Base-by-base conservation (phyloP, 2,888 invertebrate species). In the Chromoteleia sp. region DNA sequence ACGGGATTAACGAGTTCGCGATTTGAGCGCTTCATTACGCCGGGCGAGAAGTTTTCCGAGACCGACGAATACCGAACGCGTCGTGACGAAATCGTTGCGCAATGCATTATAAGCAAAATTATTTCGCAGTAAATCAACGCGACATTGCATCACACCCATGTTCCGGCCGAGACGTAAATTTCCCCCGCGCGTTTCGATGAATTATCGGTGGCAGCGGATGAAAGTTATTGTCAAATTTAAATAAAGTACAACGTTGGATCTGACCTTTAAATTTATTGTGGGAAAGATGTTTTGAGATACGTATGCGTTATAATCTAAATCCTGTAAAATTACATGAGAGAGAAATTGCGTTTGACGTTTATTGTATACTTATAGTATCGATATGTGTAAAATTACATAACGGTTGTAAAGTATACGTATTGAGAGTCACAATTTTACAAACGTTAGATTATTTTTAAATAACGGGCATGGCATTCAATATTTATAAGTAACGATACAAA, bases 151-250 rank as follows among this genome's bases (percentile, higher is more conserved):
- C 75, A 65, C 63, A 36, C 41, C 52, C 30, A 39, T 52, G 17
- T 25, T n/a, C 12, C 10, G 12, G 17, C 6, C 8, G 17, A 29
- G 5, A 48, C 56, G 41, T 65, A 65, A 75, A 67, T 75, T 65
- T 58, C 12, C 58, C 56, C 14, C 29, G 7, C 19, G 41, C 29
- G 25, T 45, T 48, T 10, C 39, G 56, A 65, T 74, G 30, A 71
- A 33, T 59, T 61, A 75, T 58, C 45, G 48, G 7, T 19, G 25
- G 56, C 12, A 29, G 19, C 48, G 5, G 21, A 48, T 48, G 33
- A 63, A 65, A 75, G 39, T 58, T 58, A 75, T 58, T 67, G 65
- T 58, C 75, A 65, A 75, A 75, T 54, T 67, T 48, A 14, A 58
- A 65, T 58, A 58, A 58, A 48, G 36, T 48, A 30, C 39, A 10